These are phyloP conservation scores for Anolis sagrei DNA, from an alignment of 2,113 vertebrate genomes.

Conservation along the genomic window DNA sequence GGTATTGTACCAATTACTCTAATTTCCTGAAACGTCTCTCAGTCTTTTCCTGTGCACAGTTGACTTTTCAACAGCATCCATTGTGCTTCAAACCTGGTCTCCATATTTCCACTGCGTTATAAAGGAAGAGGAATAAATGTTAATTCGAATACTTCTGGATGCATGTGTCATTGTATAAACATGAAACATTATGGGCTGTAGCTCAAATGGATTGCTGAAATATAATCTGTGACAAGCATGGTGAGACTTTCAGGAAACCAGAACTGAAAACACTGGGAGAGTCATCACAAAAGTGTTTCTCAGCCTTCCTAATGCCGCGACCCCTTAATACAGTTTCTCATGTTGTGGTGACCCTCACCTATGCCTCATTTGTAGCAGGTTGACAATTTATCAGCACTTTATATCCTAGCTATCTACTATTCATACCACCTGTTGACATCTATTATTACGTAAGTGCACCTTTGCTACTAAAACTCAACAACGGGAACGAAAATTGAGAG, in stretches of 20 bases:
- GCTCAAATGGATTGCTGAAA: constrained; percentile 23
- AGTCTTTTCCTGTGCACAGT: constrained; percentile 31
- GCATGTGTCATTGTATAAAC: not conserved
- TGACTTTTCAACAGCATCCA: constrained; percentile 45
- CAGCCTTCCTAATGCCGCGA: too few species aligned
- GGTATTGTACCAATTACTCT: constrained; percentile 36
- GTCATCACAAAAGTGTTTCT: constrained; percentile 18
- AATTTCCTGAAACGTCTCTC: constrained; percentile 23
- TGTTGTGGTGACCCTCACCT: too few species aligned
- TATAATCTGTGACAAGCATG: constrained; percentile 1
- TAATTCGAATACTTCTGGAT: not conserved
- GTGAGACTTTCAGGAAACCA: not conserved
- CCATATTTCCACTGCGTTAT: not conserved
- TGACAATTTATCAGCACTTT: too few species aligned
- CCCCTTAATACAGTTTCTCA: too few species aligned
- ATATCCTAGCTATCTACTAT: too few species aligned
- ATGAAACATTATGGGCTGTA: constrained; percentile 7
- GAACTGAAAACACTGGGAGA: constrained; percentile 9
- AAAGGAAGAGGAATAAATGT: not conserved
- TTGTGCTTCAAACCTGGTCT: constrained; percentile 42
- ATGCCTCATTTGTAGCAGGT: too few species aligned
- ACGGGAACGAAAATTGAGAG: too few species aligned
- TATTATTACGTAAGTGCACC: too few species aligned
- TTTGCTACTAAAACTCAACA: too few species aligned
- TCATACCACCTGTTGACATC: too few species aligned